Conservation (phyloP, 2,797 vertebrate species). For the Smutsia temminckii region DNA sequence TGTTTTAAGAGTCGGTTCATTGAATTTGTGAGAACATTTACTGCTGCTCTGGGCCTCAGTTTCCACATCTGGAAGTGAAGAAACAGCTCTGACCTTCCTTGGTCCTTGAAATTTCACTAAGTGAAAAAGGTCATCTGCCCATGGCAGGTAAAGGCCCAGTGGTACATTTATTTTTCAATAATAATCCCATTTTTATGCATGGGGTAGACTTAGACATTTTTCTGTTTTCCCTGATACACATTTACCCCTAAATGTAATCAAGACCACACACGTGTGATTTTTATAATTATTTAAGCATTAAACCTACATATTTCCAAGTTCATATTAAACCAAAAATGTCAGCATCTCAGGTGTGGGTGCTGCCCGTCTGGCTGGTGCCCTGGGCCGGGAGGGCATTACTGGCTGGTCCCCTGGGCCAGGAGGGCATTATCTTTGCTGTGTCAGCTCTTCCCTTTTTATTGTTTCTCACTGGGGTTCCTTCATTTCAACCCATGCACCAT, state of each 20-base stretch:
- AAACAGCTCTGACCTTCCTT: background rate
- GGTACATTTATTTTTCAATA: background rate
- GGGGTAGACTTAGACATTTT: background rate
- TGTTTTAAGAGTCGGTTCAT: conserved; percentile 46
- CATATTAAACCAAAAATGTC: background rate
- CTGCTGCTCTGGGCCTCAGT: background rate
- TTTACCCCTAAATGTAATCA: background rate
- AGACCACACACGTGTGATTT: background rate
- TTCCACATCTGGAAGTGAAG: conserved; percentile 19
- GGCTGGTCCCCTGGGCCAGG: too few relatives aligned
- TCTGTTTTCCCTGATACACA: background rate
- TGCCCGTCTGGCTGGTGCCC: background rate
- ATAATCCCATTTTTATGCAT: background rate
- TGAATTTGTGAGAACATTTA: background rate
- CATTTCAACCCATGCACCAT: background rate
- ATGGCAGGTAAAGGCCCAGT: background rate
- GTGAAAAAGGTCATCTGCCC: background rate
- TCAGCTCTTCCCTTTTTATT: background rate
- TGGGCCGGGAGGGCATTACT: too few relatives aligned
- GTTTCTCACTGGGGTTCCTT: background rate
- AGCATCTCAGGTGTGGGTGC: background rate
- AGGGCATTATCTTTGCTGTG: background rate
- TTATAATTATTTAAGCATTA: background rate
- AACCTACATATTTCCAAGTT: background rate
- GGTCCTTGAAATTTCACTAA: background rate